These are phyloP conservation scores for Ophiodon elongatus DNA, from an alignment of 2,113 vertebrate genomes.

Conservation along the genomic window DNA sequence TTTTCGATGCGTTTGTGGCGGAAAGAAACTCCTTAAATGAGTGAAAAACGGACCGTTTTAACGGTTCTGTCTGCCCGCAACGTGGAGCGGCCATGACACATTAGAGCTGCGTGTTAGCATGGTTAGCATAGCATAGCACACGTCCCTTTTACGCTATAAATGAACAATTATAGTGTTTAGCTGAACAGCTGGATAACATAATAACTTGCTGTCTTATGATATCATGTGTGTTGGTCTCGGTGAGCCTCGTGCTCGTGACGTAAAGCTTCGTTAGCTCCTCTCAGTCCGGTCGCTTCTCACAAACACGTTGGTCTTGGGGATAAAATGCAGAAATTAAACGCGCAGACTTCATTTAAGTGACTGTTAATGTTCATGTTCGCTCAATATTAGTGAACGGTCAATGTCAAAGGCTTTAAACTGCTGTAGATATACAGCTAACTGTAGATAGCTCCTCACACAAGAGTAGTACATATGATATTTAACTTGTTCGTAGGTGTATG, in stretches of 20 bases:
- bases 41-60: not conserved
- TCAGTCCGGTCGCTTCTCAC: too few relatives aligned
- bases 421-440: not conserved
- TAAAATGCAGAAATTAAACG: not conserved
- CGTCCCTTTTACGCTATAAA: fast-evolving
- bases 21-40: fast-evolving
- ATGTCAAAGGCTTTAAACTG: not conserved
- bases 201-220: fast-evolving
- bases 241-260: not conserved
- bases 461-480: not conserved
- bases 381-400: not conserved
- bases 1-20: not conserved
- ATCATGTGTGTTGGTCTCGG: fast-evolving
- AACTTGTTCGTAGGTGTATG: not conserved
- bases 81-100: conserved; percentile 78
- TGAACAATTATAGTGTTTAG: fast-evolving
- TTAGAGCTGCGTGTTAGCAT: conserved; percentile 27
- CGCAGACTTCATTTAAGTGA: not conserved
- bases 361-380: not conserved
- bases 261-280: not conserved
- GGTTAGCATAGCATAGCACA: conserved; percentile 20
- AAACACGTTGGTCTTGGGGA: fast-evolving
- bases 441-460: not conserved
- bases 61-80: conserved; percentile 43
- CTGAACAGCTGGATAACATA: fast-evolving